Conservation (phyloP, 2,888 invertebrate genomes). For the Glyphotaelius pellucidus region DNA sequence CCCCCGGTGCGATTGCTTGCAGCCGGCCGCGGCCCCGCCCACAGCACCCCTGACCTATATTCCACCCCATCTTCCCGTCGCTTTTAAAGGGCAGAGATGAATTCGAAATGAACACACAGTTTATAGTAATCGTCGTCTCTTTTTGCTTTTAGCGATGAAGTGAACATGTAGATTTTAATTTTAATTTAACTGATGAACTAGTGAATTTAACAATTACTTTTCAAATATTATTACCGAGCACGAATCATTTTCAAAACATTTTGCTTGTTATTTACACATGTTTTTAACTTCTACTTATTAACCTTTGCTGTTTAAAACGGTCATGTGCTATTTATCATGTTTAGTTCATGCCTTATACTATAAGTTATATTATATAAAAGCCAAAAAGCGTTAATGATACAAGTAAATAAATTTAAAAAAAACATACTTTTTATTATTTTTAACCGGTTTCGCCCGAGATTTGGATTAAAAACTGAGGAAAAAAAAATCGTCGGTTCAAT, state of each 20-base stretch:
- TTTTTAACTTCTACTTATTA: too few species aligned
- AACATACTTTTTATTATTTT: too few species aligned
- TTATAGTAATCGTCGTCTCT: not conserved
- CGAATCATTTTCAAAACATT: not conserved
- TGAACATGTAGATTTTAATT: not conserved
- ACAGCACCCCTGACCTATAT: constrained; percentile 14
- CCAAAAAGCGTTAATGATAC: too few species aligned
- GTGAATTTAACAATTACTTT: not conserved
- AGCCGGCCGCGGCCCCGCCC: not conserved
- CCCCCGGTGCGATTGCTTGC: not conserved
- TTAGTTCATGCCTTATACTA: too few species aligned
- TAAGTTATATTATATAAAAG: too few species aligned
- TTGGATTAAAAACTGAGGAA: not conserved
- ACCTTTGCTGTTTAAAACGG: too few species aligned
- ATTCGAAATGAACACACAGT: not conserved
- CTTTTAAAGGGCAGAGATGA: not conserved
- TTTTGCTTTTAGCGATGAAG: not conserved
- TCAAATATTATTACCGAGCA: not conserved
- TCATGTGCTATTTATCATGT: too few species aligned
- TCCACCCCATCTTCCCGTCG: not conserved
- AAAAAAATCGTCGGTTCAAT: too few species aligned
- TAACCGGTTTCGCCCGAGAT: not conserved
- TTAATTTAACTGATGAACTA: not conserved
- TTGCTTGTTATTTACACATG: too few species aligned
- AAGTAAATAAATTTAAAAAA: too few species aligned